These are phyloP conservation scores for Drosophila bocqueti DNA, from an alignment of 1,140 invertebrate species.

Conservation along the genomic window DNA sequence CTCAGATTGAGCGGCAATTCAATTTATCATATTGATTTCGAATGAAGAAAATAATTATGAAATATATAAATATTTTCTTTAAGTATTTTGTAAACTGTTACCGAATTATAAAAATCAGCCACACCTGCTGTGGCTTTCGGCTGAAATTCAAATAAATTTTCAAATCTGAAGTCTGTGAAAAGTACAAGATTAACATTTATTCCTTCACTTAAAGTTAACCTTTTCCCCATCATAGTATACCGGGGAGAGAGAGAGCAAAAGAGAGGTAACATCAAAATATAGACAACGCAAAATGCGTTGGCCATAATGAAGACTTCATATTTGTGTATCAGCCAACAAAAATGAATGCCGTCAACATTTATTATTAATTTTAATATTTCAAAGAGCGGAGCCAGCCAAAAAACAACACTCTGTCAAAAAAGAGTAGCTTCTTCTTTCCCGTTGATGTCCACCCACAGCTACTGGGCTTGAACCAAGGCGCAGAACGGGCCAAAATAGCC, in stretches of 20 bases:
- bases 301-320: slow-evolving; percentile 59
- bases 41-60: no score
- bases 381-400: slow-evolving; percentile 55
- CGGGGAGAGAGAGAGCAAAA: not conserved
- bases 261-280: slow-evolving; percentile 13
- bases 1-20: not conserved
- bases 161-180: not conserved
- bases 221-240: not conserved
- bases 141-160: no score
- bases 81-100: no score
- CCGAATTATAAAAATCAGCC: no score
- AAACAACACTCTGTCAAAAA: slow-evolving; percentile 9
- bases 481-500: not conserved
- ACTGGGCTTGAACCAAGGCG: not conserved
- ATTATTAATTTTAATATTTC: slow-evolving; percentile 83
- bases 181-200: not conserved
- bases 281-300: slow-evolving; percentile 54
- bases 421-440: not conserved
- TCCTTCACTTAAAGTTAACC: not conserved
- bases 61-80: no score
- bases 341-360: slow-evolving; percentile 70
- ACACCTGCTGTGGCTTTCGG: no score
- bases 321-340: slow-evolving; percentile 55
- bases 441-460: slow-evolving; percentile 19
- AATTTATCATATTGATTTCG: no score